Conservation (phyloP, 2,888 invertebrate species). For the Leptopilina syphax region DNA sequence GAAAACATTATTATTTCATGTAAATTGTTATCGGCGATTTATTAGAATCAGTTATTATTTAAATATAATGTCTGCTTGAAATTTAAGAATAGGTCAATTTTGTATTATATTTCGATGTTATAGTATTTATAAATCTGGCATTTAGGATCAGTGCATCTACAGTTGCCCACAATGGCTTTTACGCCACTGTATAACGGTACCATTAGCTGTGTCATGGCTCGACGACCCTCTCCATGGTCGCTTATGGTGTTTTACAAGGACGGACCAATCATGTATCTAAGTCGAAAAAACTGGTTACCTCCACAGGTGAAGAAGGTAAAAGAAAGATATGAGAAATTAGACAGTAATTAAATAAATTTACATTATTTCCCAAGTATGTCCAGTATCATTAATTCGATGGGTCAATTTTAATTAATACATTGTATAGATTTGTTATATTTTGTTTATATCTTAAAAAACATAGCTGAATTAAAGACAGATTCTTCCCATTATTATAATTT, state of each 20-base stretch:
- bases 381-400: conserved; percentile 65
- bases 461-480: too few species aligned
- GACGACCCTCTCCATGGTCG: conserved; percentile 57
- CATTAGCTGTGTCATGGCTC: conserved; percentile 69
- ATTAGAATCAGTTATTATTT: neutral
- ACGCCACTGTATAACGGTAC: conserved; percentile 75
- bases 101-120: neutral
- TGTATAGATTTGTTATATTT: conserved; percentile 10
- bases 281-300: conserved; percentile 14
- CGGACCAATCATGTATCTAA: conserved; percentile 54
- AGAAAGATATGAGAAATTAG: conserved; percentile 42
- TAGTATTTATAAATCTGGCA: conserved; percentile 21
- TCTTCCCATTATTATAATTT: too few species aligned
- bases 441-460: too few species aligned
- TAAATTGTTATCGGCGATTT: neutral
- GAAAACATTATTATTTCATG: neutral
- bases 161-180: conserved; percentile 50
- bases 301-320: conserved; percentile 50
- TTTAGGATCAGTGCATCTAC: conserved; percentile 5
- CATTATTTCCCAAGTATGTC: conserved; percentile 65
- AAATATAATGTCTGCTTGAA: neutral
- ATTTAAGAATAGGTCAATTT: neutral
- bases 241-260: conserved; percentile 60
- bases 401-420: conserved; percentile 59
- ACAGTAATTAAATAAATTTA: conserved; percentile 59